Conservation (phyloP, 2,113 vertebrate genomes). For the Promerops cafer region DNA sequence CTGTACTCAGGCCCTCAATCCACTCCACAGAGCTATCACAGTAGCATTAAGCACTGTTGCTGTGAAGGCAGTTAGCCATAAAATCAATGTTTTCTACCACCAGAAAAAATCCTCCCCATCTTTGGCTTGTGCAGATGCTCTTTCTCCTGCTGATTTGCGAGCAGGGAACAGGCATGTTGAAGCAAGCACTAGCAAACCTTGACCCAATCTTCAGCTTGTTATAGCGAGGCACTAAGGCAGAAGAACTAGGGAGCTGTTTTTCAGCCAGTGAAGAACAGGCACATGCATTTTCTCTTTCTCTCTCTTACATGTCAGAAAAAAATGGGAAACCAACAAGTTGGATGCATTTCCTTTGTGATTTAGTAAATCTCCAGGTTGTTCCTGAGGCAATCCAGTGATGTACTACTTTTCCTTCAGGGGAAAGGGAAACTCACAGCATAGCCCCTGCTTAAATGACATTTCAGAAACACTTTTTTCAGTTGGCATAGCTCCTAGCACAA, state of each 20-base stretch:
- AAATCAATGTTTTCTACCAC: background rate
- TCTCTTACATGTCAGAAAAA: background rate
- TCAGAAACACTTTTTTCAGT: background rate
- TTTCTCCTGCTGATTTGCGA: background rate
- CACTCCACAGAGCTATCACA: background rate
- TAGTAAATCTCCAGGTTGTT: background rate
- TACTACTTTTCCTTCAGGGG: background rate
- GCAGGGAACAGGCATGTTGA: background rate
- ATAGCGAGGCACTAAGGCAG: background rate
- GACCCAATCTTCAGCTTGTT: background rate
- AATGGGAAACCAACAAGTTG: background rate
- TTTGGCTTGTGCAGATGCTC: background rate
- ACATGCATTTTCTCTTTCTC: background rate
- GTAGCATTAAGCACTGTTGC: background rate
- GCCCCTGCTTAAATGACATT: background rate
- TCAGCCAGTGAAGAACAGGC: background rate
- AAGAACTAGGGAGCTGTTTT: background rate
- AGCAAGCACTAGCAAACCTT: background rate
- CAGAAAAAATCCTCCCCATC: background rate
- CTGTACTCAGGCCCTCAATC: background rate
- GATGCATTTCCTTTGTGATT: background rate
- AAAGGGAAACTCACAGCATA: background rate
- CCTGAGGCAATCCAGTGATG: background rate
- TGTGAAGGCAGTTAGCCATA: background rate
- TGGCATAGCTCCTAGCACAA: background rate